phyloP scores from a whole-genome alignment of 2,888 invertebrate species.

The Hoplodrina ambigua region DNA sequence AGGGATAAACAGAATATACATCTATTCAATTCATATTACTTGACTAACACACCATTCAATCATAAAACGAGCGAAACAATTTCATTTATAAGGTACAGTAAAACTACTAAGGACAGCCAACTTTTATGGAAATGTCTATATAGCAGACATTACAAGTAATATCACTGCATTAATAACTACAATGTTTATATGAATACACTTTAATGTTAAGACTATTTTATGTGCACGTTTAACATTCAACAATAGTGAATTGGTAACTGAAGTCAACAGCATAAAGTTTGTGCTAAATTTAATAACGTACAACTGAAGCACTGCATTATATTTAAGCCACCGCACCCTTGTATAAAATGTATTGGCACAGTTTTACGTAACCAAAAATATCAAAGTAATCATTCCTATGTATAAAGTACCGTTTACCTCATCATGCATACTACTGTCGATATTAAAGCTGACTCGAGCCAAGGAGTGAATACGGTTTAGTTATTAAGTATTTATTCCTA shows the following conservation, averaged over 20 bases:
- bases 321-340: conserved; percentile 30
- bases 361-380: conserved; percentile 37
- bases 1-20: conserved; percentile 60
- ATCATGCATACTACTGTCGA: conserved; percentile 29
- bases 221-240: conserved; percentile 71
- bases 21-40: conserved; percentile 54
- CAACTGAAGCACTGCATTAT: conserved; percentile 42
- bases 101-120: conserved; percentile 62
- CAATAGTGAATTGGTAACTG: conserved; percentile 83
- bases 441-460: background rate
- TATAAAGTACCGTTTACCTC: conserved; percentile 13
- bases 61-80: conserved; percentile 54
- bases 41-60: conserved; percentile 57
- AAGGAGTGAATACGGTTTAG: background rate
- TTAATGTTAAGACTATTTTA: conserved; percentile 68
- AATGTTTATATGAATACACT: conserved; percentile 70
- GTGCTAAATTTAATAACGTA: conserved; percentile 57
- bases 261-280: conserved; percentile 62
- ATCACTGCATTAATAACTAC: conserved; percentile 81
- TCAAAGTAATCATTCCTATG: conserved; percentile 33
- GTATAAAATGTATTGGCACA: conserved; percentile 59
- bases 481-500: background rate
- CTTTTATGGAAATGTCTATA: conserved; percentile 60
- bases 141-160: conserved; percentile 77
- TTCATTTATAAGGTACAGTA: conserved; percentile 55